A percentile compares a stretch with the other conserved stretches of the same genome.
These are phyloP conservation scores for Lithophane socia DNA, from an alignment of 2,888 invertebrate species.

Conservation along the genomic window DNA sequence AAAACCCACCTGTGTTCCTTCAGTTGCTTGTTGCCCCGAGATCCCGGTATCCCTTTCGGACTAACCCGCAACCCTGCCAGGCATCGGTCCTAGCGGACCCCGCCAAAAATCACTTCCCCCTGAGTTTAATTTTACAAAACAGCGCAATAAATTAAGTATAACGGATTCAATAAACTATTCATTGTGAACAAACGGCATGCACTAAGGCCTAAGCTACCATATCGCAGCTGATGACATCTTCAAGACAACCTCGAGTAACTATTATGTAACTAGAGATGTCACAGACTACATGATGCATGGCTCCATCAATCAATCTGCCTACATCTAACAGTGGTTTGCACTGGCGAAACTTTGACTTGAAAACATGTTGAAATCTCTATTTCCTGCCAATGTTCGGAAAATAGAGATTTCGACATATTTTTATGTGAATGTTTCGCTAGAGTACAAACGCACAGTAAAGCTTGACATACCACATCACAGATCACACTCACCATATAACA, in stretches of 20 bases:
- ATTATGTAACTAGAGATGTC: conserved; percentile 14
- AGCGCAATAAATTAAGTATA: background rate
- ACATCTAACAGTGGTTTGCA: background rate
- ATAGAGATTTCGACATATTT: too few relatives aligned
- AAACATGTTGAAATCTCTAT: too few relatives aligned
- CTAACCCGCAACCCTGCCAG: too few relatives aligned
- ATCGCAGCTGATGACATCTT: background rate
- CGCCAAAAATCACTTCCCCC: too few relatives aligned
- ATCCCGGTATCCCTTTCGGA: too few relatives aligned
- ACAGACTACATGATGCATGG: conserved; percentile 25
- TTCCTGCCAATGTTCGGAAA: too few relatives aligned
- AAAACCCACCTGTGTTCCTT: too few relatives aligned
- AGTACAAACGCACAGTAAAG: background rate
- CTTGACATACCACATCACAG: background rate
- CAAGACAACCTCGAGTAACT: background rate
- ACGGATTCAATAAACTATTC: background rate
- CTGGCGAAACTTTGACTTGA: too few relatives aligned
- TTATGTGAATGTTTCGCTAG: too few relatives aligned
- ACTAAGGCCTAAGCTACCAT: background rate
- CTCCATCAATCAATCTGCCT: conserved; percentile 30
- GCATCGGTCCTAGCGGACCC: too few relatives aligned
- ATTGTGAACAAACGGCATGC: background rate
- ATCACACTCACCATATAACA: background rate
- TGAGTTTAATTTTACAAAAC: background rate
- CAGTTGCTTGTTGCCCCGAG: too few relatives aligned